Base-by-base conservation (phyloP, 2,888 invertebrate genomes). In the Dryobotodes eremita region DNA sequence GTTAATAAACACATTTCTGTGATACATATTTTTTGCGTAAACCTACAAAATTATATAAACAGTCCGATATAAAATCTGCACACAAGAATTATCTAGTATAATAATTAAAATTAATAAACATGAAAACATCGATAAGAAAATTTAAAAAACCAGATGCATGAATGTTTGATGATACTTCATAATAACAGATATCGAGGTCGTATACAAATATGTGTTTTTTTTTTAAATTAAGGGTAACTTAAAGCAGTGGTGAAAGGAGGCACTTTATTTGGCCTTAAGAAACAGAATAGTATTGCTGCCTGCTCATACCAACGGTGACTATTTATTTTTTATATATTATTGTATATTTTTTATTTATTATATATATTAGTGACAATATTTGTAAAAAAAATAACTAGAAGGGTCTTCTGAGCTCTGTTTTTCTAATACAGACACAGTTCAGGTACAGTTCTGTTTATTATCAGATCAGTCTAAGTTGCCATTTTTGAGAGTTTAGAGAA, bases 81-180 rank as follows among this genome's bases (percentile, higher is more conserved):
- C 59, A 85, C 50, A 61, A 57, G n/a, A 71, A 68, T 77, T 59
- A 50, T 72, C 36, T 70, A 72, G 36, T 70, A 70, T 11, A 64
- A 31, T 55, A 53, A 72, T 62, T 65, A 53, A 75, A 79, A 69
- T 26, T 11, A 69, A 72, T 15, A 70, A 61, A 73, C 42, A 57
- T 46, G 20, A 72, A 80, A 76, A 79, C 86, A 78, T 64, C 64
- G n/a, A 78, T 57, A 48, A 26, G 50, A 42, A 75, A n/a, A n/a
- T n/a, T n/a, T n/a, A n/a, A 66, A 48, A 48, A 61, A 77, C 61
- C 86, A 79, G 79, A 75, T 76, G 84, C 83, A 83, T 72, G 20
- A 65, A 48, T 73, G 78, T 77, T 75, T 2, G 53, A 50, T 55
- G 10, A 70, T 59, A 46, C 17, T 75, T 36, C 3, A 26, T 61